Percentiles rank a stretch among this genome's conserved stretches.
These are phyloP conservation scores for Scaptomyza cyrtandrae DNA, from an alignment of 2,888 invertebrate genomes.

Conservation along the genomic window DNA sequence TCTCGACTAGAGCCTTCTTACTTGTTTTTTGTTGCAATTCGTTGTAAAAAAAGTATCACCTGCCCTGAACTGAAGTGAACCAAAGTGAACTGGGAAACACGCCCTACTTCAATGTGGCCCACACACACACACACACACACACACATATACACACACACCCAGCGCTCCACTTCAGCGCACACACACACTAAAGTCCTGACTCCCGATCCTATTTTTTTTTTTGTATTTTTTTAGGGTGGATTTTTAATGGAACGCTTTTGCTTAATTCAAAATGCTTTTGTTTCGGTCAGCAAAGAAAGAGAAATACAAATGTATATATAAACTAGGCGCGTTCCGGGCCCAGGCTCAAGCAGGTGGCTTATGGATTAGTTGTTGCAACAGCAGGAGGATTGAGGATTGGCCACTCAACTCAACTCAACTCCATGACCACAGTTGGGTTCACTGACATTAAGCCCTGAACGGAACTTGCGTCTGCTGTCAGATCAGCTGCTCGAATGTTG, in stretches of 20 bases:
- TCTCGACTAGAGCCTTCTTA: too few species aligned
- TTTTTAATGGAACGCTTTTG: slow-evolving; percentile 75
- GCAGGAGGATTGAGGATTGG: slow-evolving; percentile 46
- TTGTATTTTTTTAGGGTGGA: slow-evolving; percentile 59
- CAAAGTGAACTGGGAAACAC: slow-evolving; percentile 26
- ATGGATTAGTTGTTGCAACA: slow-evolving; percentile 58
- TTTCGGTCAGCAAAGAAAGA: slow-evolving; percentile 47
- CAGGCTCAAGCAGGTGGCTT: slow-evolving; percentile 64
- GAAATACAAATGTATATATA: slow-evolving; percentile 13
- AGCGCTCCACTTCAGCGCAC: slow-evolving; percentile 76
- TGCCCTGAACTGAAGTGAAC: slow-evolving; percentile 40
- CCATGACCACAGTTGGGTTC: slow-evolving; percentile 40
- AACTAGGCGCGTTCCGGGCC: slow-evolving; percentile 61
- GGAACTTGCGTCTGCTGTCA: slow-evolving; percentile 14
- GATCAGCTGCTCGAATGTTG: slow-evolving; percentile 44
- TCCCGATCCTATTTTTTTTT: slow-evolving; percentile 36
- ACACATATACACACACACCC: slow-evolving; percentile 33
- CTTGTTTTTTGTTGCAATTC: slow-evolving; percentile 29
- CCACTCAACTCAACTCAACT: too few species aligned
- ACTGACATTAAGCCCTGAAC: slow-evolving; percentile 48
- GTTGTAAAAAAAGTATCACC: slow-evolving; percentile 62
- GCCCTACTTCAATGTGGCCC: slow-evolving; percentile 28
- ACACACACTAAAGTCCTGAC: slow-evolving; percentile 36
- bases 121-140: slow-evolving; percentile 46
- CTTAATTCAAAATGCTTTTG: slow-evolving; percentile 78